phyloP scores from a whole-genome alignment of 2,113 vertebrate genomes.

The Aviceda subcristata region DNA sequence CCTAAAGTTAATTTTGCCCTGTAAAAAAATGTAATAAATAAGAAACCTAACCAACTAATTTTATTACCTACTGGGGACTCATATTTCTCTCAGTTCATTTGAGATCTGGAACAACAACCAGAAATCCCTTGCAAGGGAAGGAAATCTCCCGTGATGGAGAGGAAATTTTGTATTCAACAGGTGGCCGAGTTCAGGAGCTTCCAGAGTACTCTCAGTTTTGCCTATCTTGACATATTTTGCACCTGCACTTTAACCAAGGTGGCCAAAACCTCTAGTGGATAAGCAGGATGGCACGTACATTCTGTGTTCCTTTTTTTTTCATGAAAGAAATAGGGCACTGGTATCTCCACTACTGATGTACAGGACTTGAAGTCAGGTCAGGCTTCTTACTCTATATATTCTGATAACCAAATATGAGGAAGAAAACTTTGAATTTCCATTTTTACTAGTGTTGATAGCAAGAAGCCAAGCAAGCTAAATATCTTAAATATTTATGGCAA shows the following conservation, averaged over 20 bases:
- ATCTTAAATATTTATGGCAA: not conserved
- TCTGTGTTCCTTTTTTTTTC: not conserved
- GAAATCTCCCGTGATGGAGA: not conserved
- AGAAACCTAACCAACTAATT: not conserved
- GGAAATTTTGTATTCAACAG: not conserved
- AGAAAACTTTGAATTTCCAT: not conserved
- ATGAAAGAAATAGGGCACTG: not conserved
- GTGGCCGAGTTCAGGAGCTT: not conserved
- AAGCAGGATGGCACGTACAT: accelerated
- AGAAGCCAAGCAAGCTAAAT: not conserved
- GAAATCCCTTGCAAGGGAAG: not conserved
- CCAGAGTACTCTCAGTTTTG: not conserved
- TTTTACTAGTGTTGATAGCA: not conserved
- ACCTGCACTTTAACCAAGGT: not conserved
- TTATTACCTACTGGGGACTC: not conserved
- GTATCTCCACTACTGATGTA: not conserved
- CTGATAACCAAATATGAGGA: not conserved
- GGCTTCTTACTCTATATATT: not conserved
- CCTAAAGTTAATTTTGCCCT: not conserved
- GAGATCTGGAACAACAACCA: not conserved
- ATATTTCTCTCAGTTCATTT: not conserved
- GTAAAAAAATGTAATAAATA: not conserved
- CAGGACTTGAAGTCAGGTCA: not conserved
- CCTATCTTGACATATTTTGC: not conserved
- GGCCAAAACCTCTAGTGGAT: not conserved